Evolutionary conservation across 2,888 invertebrate genomes (phyloP), one percentile per base, ranked within the genome.

Genomic region (Thera britannica): DNA sequence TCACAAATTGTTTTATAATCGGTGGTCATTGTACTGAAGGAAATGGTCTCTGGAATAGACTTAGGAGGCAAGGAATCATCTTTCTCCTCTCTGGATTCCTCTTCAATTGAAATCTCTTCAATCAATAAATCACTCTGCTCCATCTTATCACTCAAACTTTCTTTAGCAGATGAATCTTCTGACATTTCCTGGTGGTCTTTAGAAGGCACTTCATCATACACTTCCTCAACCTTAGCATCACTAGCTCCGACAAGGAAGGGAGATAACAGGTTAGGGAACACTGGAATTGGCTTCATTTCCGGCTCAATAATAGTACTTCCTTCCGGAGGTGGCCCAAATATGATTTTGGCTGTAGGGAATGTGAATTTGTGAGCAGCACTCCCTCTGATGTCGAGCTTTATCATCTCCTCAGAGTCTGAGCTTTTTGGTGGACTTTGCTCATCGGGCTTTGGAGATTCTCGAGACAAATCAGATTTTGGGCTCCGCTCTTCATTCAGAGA

Each of bases 1-100:
- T 96, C 96, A 80, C 96, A 95, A 64, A 96, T 93, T 23, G 96
- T 96, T 81, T 96, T 96, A 83, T 96, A 96, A 74, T 96, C 97
- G 38, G 96, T 96, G 8, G 96, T 95, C 76, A 95, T 90, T 5
- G 95, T 94, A 77, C 94, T 95, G 67, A 95, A 94, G 71, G 94
- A 92, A 71, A 85, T 82, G 9, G 87, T 88, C 58, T 93, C 93
- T 11, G 84, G 83, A 65, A 90, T 83, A 1, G 92, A 92, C 70
- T 91, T 93, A 2, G 88, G 87, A 58, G 88, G 88, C 2, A 83
- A 81, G 9, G 76, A 77, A 51, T 87, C 88, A 67, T 85, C 84
- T 62, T 76, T 76, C 1, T 80, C 84, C 78, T 83, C 83, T 65
- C 79, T 83, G 3, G 81, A 61, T 60, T 80, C 87, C 72, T 89